Conservation (phyloP, 2,113 vertebrate genomes). For the Dendrocopos noguchii region DNA sequence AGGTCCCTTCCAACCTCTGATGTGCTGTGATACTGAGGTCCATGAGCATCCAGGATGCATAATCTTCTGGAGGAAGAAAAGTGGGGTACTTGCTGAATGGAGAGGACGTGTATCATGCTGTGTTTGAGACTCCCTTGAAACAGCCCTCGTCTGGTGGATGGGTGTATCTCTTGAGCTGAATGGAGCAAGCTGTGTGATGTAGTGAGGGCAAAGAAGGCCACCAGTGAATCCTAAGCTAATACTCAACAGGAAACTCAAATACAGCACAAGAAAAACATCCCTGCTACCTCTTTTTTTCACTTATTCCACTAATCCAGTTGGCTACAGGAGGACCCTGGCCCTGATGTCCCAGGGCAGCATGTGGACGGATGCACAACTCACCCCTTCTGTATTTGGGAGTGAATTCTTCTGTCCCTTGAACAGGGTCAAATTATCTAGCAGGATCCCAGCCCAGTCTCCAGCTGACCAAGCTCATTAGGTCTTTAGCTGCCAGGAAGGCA, state of each 20-base stretch:
- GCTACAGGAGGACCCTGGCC: background rate
- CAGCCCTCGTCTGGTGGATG: background rate
- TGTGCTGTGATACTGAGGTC: too few relatives aligned
- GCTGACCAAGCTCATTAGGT: slow-evolving; percentile 17
- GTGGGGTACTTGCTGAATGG: rapidly evolving
- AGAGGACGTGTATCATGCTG: background rate
- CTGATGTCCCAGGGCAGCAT: background rate
- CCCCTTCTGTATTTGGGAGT: background rate
- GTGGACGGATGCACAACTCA: background rate
- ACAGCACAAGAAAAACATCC: background rate
- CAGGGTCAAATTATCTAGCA: background rate
- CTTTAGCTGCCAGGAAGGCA: slow-evolving; percentile 37
- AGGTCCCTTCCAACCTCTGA: too few relatives aligned
- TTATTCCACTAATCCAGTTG: background rate
- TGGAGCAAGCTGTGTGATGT: background rate
- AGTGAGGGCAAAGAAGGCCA: background rate
- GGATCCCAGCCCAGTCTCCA: background rate
- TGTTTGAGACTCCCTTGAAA: background rate
- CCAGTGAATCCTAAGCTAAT: background rate
- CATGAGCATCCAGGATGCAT: background rate
- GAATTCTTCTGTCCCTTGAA: background rate
- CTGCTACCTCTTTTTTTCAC: background rate
- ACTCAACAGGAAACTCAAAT: background rate
- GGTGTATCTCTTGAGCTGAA: background rate
- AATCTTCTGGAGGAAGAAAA: background rate